Base-by-base conservation (phyloP, 2,888 invertebrate genomes). In the Trachelus iudaicus region DNA sequence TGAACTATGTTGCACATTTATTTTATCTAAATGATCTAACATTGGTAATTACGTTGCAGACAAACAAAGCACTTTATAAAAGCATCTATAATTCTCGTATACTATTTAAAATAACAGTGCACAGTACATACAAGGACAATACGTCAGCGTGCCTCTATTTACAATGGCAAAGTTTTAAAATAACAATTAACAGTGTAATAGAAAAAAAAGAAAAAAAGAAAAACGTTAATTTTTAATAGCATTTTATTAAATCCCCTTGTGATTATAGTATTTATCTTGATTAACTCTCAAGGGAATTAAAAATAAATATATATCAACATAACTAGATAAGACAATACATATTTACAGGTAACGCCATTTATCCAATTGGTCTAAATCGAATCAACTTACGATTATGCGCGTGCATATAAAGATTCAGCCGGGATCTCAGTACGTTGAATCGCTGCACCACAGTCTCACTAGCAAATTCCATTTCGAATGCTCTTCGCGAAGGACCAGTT, bases 401-500 rank as follows among this genome's bases (percentile, higher is more conserved):
- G 76, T 87, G 86, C 76, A 90, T 86, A 86, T 90, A 90, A 78
- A 89, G 85, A 79, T 89, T 88, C 79, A 88, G 81, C 23, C 89
- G 89, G 40, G 90, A 88, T 84, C 89, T 87, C 76, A 90, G 85
- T 82, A 89, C 88, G 85, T 88, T 86, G 84, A 90, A 85, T 89
- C 89, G 89, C 81, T 88, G 89, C 78, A 87, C 83, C 81, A 90
- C 81, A 82, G 89, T 89, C 76, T 85, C 84, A 71, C 84, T 83
- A 71, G 86, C 86, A 79, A 90, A 82, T 79, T 91, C 91, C 91
- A 90, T 91, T 78, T 76, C 56, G 15, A 73, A 56, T 9, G 9
- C 23, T 37, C 31, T 34, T 75, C 75, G 75, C 31, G 12, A 23
- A 23, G 56, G 23, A 9, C 9, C 23, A 56, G 56, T 56, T 56